A percentile compares a stretch with the other conserved stretches of the same genome.
phyloP scores from a whole-genome alignment of 2,888 invertebrate species.

The Imbricaverruca yamaguchii region DNA sequence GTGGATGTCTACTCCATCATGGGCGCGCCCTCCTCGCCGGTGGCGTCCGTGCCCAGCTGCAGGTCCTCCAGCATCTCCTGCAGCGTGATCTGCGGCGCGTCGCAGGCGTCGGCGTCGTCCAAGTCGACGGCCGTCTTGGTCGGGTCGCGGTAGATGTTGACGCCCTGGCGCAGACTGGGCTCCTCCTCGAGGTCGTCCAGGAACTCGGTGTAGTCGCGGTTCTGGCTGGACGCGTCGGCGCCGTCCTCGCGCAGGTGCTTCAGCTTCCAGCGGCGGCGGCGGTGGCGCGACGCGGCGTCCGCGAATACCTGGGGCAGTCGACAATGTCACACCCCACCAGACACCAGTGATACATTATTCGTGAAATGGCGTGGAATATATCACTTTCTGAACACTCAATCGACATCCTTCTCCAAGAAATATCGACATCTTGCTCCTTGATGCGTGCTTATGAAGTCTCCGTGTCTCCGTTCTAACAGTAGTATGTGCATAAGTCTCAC shows the following conservation, averaged over 20 bases:
- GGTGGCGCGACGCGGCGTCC: constrained; percentile 58
- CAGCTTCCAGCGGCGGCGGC: constrained; percentile 78
- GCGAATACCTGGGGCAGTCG: constrained; percentile 51
- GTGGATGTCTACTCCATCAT: neutral
- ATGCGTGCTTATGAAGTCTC: no score
- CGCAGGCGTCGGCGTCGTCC: constrained; percentile 50
- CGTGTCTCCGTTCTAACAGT: no score
- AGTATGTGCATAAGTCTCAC: no score
- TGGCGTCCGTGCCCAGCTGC: constrained; percentile 55
- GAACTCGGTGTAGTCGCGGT: constrained; percentile 83
- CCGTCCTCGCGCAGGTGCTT: constrained; percentile 61
- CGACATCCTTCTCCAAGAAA: no score
- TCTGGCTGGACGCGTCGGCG: constrained; percentile 35
- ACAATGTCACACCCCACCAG: no score
- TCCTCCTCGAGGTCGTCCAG: constrained; percentile 97
- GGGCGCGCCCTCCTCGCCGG: constrained; percentile 23
- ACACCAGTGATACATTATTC: no score
- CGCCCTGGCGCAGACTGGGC: constrained; percentile 72
- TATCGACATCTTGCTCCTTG: no score
- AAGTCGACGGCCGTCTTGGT: constrained; percentile 35
- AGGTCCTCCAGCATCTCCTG: constrained; percentile 93
- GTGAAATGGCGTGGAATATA: no score
- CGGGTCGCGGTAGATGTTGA: constrained; percentile 71
- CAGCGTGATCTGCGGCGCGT: constrained; percentile 66
- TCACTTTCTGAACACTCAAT: no score